These are phyloP conservation scores for Erythrolamprus reginae DNA, from an alignment of 2,113 vertebrate genomes.

Conservation along the genomic window DNA sequence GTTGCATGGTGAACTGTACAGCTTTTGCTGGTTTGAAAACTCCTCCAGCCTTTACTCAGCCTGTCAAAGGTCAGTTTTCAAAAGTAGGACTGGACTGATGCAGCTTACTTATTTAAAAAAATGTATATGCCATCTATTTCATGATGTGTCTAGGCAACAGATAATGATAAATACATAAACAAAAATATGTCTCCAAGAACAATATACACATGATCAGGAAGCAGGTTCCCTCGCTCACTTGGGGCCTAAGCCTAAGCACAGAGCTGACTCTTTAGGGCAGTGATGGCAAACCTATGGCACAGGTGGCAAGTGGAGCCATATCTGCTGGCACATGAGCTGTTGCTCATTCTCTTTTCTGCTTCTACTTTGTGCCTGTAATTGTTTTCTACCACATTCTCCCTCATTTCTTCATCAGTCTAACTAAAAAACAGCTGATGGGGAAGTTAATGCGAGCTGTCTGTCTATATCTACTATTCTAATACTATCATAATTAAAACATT, in stretches of 20 bases:
- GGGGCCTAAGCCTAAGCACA: background rate
- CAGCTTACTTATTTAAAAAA: background rate
- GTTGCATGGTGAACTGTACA: background rate
- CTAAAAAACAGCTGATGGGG: too few relatives aligned
- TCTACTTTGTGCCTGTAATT: too few relatives aligned
- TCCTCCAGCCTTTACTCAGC: background rate
- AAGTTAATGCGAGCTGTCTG: too few relatives aligned
- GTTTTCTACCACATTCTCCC: too few relatives aligned
- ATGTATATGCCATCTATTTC: background rate
- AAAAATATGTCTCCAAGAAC: background rate
- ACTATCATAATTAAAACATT: background rate
- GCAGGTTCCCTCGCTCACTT: background rate
- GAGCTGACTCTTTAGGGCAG: background rate
- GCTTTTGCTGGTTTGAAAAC: background rate
- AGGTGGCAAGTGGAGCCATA: too few relatives aligned
- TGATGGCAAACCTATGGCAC: too few relatives aligned
- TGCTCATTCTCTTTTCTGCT: too few relatives aligned
- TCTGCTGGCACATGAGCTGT: too few relatives aligned
- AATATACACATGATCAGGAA: background rate
- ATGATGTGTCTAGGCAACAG: background rate
- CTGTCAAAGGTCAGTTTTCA: background rate
- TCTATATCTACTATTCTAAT: background rate
- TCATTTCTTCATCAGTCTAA: too few relatives aligned
- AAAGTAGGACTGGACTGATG: background rate
- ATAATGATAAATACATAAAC: background rate